phyloP scores from a whole-genome alignment of 2,888 invertebrate genomes.

The Dorcus hopei region DNA sequence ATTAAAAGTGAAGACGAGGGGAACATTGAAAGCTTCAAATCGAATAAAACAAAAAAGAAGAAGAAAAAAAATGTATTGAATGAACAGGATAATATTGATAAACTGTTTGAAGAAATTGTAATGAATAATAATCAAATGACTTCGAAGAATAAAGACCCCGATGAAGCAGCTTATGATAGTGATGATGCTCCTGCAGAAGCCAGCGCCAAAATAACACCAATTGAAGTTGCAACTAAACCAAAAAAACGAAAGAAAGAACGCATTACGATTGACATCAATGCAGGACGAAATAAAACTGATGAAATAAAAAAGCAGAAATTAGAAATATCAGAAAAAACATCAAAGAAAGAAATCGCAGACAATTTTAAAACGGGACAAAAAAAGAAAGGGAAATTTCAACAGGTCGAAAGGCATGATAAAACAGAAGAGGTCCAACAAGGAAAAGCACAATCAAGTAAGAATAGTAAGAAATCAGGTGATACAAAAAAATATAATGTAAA shows the following conservation, averaged over 20 bases:
- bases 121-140: too few relatives aligned
- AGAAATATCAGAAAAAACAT: constrained; percentile 18
- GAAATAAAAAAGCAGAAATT: constrained; percentile 3
- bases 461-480: constrained; percentile 24
- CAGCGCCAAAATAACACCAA: constrained; percentile 32
- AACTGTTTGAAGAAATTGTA: neutral
- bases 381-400: constrained; percentile 28
- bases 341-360: constrained; percentile 23
- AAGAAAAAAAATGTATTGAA: neutral
- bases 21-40: neutral
- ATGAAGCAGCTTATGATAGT: neutral
- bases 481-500: constrained; percentile 9
- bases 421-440: constrained; percentile 21
- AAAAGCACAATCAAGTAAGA: constrained; percentile 28
- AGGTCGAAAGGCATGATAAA: constrained; percentile 31
- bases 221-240: constrained; percentile 26
- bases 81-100: neutral
- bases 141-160: too few relatives aligned
- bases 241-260: constrained; percentile 30
- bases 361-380: constrained; percentile 4
- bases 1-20: neutral
- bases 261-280: constrained; percentile 24
- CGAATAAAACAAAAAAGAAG: constrained; percentile 5
- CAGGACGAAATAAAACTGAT: constrained; percentile 5
- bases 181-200: constrained; percentile 35